Base-by-base conservation (phyloP, 2,113 vertebrate species). In the Centrocercus urophasianus region DNA sequence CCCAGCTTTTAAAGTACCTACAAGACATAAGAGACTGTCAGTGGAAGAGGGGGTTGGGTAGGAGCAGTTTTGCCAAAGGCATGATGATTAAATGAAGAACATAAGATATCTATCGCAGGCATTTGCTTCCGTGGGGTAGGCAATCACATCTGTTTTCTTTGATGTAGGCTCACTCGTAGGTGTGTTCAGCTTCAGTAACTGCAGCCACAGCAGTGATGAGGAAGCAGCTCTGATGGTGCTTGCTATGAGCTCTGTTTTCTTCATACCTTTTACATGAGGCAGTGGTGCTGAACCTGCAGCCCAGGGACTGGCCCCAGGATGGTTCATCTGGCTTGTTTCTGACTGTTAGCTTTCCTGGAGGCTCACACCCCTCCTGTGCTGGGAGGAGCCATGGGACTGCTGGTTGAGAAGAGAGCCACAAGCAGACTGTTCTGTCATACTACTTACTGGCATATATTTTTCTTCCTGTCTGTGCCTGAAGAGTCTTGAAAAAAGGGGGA, bases 1-100 rank as follows among this genome's bases (percentile, higher is more conserved):
- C 27, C 79, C 65, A 83, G 88, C 61, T n/a, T 83, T 94, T 32
- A 88, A 95, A 92, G 86, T 47, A 92, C 88, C 90, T 94, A 88
- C 27, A 78, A 86, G 92, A 94, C 14, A 17, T 67, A 93, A 81
- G 32, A 65, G 47, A 76, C 80, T 92, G 88, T 57, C 67, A 65
- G 42, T 67, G 63, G 60, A 42, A n/a, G 16, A 28, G 27, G n/a
- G n/a, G 48, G 34, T 5, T 17, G 85, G 24, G 20, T 76, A 89
- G 59, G 89, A 88, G 18, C 42, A 40, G 42, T 93, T 94, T 91
- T 95, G 88, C 96, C 69, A 48, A 64, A 57, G 91, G 95, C 89
- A 11, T 61, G 69, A 34, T 95, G 79, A 71, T 89, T 91, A 95
- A 93, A 80, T 43, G 24, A 73, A 88, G 76, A 93, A 25, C 89